phyloP scores from a whole-genome alignment of 2,797 vertebrate genomes.

The Australoheros facetus region DNA sequence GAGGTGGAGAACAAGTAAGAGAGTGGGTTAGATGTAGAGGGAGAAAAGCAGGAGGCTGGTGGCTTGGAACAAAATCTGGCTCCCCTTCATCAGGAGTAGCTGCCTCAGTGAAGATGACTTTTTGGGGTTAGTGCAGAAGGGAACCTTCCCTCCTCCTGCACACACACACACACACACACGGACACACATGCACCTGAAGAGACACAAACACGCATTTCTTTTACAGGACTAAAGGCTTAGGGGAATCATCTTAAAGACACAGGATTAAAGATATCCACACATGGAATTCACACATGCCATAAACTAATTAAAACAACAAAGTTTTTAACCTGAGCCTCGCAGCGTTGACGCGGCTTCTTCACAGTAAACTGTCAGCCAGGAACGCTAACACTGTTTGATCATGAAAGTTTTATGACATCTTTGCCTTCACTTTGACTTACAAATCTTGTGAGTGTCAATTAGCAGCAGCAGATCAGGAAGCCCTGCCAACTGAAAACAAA shows the following conservation, averaged over 20 bases:
- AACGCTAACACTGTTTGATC: constrained; percentile 65
- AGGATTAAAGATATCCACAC: constrained; percentile 41
- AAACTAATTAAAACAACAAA: constrained; percentile 40
- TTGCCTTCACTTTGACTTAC: constrained; percentile 57
- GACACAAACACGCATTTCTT: constrained; percentile 13
- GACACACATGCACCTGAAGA: constrained; percentile 20
- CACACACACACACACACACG: constrained; percentile 7
- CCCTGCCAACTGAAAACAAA: constrained; percentile 68
- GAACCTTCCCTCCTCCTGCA: constrained; percentile 28
- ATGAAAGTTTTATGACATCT: constrained; percentile 71
- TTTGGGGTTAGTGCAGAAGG: constrained; percentile 74
- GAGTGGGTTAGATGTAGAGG: constrained; percentile 40
- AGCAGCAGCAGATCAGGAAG: constrained; percentile 67
- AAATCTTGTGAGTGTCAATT: constrained; percentile 72
- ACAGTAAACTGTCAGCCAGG: constrained; percentile 50
- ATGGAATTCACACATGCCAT: constrained; percentile 1
- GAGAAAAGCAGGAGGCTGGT: constrained; percentile 37
- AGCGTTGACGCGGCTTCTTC: constrained; percentile 12
- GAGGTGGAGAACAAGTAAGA: constrained; percentile 44
- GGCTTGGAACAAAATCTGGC: constrained; percentile 55
- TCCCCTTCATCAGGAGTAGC: constrained; percentile 64
- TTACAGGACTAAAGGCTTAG: constrained; percentile 16
- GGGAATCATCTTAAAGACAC: constrained; percentile 42
- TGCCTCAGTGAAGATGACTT: constrained; percentile 73
- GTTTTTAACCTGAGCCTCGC: constrained; percentile 41